Base-by-base conservation (phyloP, 1,140 invertebrate genomes). In the Cydia fagiglandana region DNA sequence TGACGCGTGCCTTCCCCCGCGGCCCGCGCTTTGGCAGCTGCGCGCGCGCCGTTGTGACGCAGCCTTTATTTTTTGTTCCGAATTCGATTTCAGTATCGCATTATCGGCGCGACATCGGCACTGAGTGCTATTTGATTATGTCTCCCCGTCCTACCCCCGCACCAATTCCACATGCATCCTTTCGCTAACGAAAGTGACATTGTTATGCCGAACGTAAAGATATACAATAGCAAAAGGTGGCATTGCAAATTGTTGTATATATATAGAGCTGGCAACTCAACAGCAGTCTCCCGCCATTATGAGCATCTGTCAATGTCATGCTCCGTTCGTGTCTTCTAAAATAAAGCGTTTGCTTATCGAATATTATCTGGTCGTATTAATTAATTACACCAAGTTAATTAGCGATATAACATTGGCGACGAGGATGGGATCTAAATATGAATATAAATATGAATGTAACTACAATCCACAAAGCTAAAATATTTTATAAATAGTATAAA, bases 51-150 rank as follows among this genome's bases (percentile, higher is more conserved):
- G 66, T 38, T 70, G 66, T 70, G 66, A 41, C 66, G 66, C 66
- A 70, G 66, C 66, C 66, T 70, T 70, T 70, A 70, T 70, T 70
- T 70, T 70, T 70, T 70, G 66, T 70, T 83, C 78, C 82, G 78
- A 80, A 76, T 81, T 80, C 81, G 74, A 76, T 85, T 79, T 83
- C 80, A 75, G 73, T 80, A 76, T 76, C 73, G 75, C 75, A 24
- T 74, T 78, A 78, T 34, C 45, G 56, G 76, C 73, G 74, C 76
- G 73, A 76, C 75, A 75, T 13, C 74, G 64, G 76, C 76, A 53
- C 61, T 24, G 73, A 61, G 56, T 47, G 74, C 66, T 68, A 64
- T 50, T 61, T 53, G 56, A 34, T 56, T n/a, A 41, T 45, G 20
- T 17, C 28, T 47, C 70, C 73, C 74, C 74, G 66, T 30, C 24